A percentile compares a stretch with the other conserved stretches of the same genome.
These are phyloP conservation scores for Diogma glabrata DNA, from an alignment of 2,888 invertebrate species.

Conservation along the genomic window DNA sequence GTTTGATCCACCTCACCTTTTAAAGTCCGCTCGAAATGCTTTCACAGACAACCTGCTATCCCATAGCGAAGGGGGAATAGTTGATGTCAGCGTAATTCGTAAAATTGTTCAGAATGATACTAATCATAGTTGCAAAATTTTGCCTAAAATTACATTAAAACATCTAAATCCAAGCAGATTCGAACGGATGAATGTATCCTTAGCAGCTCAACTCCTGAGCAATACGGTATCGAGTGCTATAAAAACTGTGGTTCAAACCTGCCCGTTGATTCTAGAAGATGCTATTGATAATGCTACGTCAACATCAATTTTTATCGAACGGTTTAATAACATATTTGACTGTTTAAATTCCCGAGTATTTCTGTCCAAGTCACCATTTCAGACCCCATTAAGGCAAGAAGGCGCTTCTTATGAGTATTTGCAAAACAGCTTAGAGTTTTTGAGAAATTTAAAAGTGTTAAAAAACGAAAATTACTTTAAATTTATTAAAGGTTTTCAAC, in stretches of 20 bases:
- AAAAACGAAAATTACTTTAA: neutral
- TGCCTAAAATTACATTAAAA: neutral
- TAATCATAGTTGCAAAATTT: neutral
- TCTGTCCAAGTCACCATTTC: neutral
- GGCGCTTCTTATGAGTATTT: neutral
- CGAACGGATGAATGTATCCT: neutral
- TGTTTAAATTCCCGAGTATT: neutral
- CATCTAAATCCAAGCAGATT: neutral
- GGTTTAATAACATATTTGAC: neutral
- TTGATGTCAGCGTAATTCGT: neutral
- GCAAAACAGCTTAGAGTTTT: neutral
- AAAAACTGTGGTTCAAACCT: no score
- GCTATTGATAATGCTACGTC: neutral
- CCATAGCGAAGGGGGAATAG: neutral
- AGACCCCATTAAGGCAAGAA: neutral
- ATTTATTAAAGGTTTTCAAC: neutral
- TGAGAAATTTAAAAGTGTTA: neutral
- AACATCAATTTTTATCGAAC: neutral
- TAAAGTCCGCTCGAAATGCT: neutral
- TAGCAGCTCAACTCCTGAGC: neutral
- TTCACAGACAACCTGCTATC: neutral
- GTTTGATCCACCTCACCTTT: neutral
- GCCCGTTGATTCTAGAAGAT: no score
- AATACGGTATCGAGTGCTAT: neutral
- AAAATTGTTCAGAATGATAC: neutral